Evolutionary conservation across 2,888 invertebrate species (phyloP), one percentile per base, ranked within the genome.

Genomic region (Epistrophella euchroma): DNA sequence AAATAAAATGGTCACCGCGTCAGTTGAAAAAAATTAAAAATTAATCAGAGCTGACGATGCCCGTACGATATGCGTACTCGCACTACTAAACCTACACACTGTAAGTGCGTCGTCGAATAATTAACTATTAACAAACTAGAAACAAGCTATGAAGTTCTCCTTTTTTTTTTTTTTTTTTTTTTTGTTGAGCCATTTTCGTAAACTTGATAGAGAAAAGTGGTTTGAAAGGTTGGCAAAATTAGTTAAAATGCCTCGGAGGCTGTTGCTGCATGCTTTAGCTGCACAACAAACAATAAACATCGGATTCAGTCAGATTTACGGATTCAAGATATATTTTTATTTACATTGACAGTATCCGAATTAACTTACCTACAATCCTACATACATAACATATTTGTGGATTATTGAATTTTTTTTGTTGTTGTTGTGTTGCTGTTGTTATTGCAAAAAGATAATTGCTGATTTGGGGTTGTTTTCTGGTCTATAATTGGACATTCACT

Each of bases 201-300:
- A 86, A 86, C 82, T 86, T 86, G 81, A 86, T 74, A 82, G 77
- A 78, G 86, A 86, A 82, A 86, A 78, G 86, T 78, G 70, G 86
- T 78, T 78, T 86, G 82, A 86, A 86, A 82, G 86, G 86, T 86
- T 86, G 86, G 82, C 77, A 86, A 82, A 78, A 82, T 81, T 76
- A 81, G 56, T 40, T 50, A 70, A 37, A 76, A 85, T 76, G 81
- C 64, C 80, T 62, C 32, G n/a, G 45, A 66, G 80, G 72, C 78
- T 45, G 43, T 32, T 47, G 19, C 35, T 32, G 47, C 66, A 66
- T 66, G 32, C 66, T 19, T 66, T 66, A 19, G 32, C 47, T 47
- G 66, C 32, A 62, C 43, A 68, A 47, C 70, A 50, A 56, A 72
- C 47, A 82, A 70, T 58, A 71, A 74, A 66, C 79, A 71, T 56